Base-by-base conservation (phyloP, 2,113 vertebrate species). In the Elgaria multicarinata region DNA sequence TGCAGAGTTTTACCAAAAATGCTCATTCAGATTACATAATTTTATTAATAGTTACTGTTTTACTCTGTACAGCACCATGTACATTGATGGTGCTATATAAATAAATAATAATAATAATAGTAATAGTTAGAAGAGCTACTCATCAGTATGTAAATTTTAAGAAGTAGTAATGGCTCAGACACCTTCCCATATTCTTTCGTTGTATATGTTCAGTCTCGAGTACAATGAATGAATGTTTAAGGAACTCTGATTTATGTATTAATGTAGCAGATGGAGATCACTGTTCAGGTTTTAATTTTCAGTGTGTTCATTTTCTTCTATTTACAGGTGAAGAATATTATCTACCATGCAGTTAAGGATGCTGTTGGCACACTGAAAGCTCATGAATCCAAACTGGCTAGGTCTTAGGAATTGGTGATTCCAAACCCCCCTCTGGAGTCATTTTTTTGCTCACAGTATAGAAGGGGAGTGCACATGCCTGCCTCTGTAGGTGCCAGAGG, bases 291-390 rank as follows among this genome's bases (percentile, higher is more conserved):
- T 76, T 83, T 87, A 71, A 77, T 77, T n/a, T 24, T 83, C 62
- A 64, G 13, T 66, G 33, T 83, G 12, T 36, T 90, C n/a, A 94
- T 83, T 85, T 87, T 88, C 82, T 91, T 88, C 58, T 93, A 78
- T 66, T 94, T 93, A 66, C 96, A 99, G 99, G 99, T 99, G 97
- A 99, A 99, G 97, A 99, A 99, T 96, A 99, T 99, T 97, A 99
- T 99, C 95, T 99, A 99, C 97, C 99, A 99, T 7, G 99, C 99
- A 90, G 99, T 99, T 96, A 99, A 99, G 97, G 99, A 99, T 78
- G 98, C 99, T 46, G 98, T 99, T 91, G 99, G 99, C 95, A 99
- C 98, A 85, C 98, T 99, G 95, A 99, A 98, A 96, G 98, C 98
- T 95, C 98, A 99, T 6, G 99, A 99, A 95, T 97, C 98, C 88